These are phyloP conservation scores for Chrysolophus pictus DNA, from an alignment of 2,797 vertebrate species.

Conservation along the genomic window DNA sequence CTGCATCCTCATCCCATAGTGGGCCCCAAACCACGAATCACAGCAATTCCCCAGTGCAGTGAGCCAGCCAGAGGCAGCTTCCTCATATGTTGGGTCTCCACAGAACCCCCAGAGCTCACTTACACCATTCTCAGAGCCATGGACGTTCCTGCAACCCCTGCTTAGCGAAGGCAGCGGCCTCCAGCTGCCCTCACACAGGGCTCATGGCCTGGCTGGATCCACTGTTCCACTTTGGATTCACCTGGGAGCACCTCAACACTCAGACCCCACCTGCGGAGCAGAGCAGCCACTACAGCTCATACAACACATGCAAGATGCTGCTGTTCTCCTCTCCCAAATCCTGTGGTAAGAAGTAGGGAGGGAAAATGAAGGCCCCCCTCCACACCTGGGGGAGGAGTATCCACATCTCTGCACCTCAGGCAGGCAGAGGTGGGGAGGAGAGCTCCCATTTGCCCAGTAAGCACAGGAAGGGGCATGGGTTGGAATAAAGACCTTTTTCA, in stretches of 20 bases:
- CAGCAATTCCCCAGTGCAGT: not conserved
- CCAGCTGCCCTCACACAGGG: not conserved
- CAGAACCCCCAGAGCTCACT: not conserved
- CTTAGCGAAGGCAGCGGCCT: not conserved
- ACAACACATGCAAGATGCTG: accelerated
- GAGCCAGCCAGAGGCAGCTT: not conserved
- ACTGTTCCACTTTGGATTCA: accelerated
- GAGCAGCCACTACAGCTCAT: not conserved
- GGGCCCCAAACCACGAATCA: constrained; percentile 29
- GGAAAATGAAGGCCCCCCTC: not conserved
- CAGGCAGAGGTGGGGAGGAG: constrained; percentile 26
- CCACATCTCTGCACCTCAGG: not conserved
- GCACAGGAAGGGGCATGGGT: not conserved
- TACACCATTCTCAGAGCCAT: not conserved
- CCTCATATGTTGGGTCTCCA: not conserved
- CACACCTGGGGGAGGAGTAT: not conserved
- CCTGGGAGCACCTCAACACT: not conserved
- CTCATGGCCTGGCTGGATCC: accelerated
- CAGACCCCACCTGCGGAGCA: not conserved
- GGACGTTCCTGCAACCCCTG: not conserved
- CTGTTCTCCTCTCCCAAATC: not conserved
- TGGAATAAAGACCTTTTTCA: constrained; percentile 82
- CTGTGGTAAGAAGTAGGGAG: accelerated
- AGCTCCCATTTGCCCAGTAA: constrained; percentile 39
- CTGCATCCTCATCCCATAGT: not conserved